Evolutionary conservation across 2,888 invertebrate genomes (phyloP), one percentile per base, ranked within the genome.

Genomic region (Drosophila rubida): DNA sequence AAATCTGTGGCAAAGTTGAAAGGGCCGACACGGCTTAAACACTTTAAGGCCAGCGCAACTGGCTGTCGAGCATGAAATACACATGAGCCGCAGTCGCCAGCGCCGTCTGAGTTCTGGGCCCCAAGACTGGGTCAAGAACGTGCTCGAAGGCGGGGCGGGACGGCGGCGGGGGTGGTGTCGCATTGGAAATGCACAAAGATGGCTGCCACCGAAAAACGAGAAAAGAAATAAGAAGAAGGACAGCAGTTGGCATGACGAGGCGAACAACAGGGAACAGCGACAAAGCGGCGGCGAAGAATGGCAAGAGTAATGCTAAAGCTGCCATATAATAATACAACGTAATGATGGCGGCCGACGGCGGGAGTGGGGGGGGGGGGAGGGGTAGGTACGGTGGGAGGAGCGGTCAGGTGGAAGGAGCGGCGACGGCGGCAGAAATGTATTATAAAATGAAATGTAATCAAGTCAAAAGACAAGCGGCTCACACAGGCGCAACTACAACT

Each of bases 381-480:
- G 6, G 14, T 1, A n/a, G 22, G 13, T 7, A 16, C 13, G n/a
- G 48, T n/a, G 13, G 54, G 7, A 30, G 9, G 13, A 44, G 55
- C 37, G 22, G 13, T 7, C 25, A 22, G n/a, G 48, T n/a, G 13
- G 54, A 11, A 30, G 9, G 13, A 44, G 55, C 37, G 46, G 37
- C 27, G 39, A 39, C 27, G 25, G 14, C 13, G 30, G 16, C 14
- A 50, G 41, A 51, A 55, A 62, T 61, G 51, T 67, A 65, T 81
- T 72, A 73, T 81, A 73, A 76, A 79, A 66, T 59, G 67, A 64
- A 79, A 81, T 71, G 79, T 81, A 79, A 79, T 79, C 82, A 79
- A 81, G 79, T 60, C 77, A 70, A 64, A 74, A 71, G 71, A 66
- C 66, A 70, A 71, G 61, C 70, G 45, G 23, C 54, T 25, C 58